Evolutionary conservation across 2,113 vertebrate genomes (phyloP), one percentile per base, ranked within the genome.

Genomic region (Herpailurus yagouaroundi): DNA sequence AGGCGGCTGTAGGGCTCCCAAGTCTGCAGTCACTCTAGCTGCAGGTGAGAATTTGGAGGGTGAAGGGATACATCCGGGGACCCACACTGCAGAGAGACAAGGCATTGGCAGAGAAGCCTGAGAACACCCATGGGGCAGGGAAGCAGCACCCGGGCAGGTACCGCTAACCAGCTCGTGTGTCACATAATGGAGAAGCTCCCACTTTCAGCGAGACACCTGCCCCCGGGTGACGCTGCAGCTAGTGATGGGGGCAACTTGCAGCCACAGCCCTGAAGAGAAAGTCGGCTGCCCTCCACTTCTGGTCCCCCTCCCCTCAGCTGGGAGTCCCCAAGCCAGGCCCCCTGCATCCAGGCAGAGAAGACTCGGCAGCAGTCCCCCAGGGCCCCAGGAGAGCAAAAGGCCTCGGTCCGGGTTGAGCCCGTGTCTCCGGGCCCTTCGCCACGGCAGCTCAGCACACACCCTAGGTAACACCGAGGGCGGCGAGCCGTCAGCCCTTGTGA

Each of bases 181-280:
- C 27, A 0, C 0, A 14, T 31, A 4, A 19, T 7, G 2, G 48
- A 19, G 33, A 19, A 2, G 50, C 19, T 74, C 13, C 33, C 23
- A 5, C 15, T 27, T 36, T 25, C 10, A 36, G 33, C 3, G 2
- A 64, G 52, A 41, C 74, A 4, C 15, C 13, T 1, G 31, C 41
- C 45, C 27, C 57, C 29, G 13, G 1, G 16, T 4, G 71, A 79
- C 18, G 4, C 13, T 4, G 15, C 7, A 13, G 36, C 36, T 33
- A 25, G 25, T 5, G 19, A 4, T 0, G 9, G 4, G 21, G n/a
- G 73, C 27, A 9, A 25, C 69, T 36, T 5, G 48, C 5, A 45
- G 86, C 48, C 14, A 36, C 19, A 10, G 45, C 55, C n/a, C 27
- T n/a, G 31, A 80, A 9, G 38, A 18, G 18, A 63, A 31, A 77